Evolutionary conservation across 2,113 vertebrate genomes (phyloP), one percentile per base, ranked within the genome.

Genomic region (Eretmodus cyanostictus): DNA sequence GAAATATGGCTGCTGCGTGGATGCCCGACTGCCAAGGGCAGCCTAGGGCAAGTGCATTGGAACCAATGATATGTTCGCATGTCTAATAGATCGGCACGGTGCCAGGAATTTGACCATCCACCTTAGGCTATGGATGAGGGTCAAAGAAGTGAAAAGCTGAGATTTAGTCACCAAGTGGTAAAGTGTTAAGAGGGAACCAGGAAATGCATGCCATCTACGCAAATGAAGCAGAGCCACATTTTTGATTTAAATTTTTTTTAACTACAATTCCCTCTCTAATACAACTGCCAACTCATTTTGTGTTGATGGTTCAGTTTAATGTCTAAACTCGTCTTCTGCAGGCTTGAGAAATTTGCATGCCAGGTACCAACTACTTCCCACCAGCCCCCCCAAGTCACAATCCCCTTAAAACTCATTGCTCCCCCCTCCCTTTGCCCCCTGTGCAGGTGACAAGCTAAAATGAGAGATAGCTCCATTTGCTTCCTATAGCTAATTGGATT

Each of bases 401-500:
- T 93, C 83, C 84, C 76, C 89, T 87, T 91, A 85, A 91, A 93
- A 91, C 82, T 61, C 82, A 14, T 85, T 54, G 83, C 90, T 24
- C 38, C 22, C 53, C 24, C 57, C 34, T 73, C 83, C 87, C 79
- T 71, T 47, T 81, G 81, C 73, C 90, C 82, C 87, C 45, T 80
- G 92, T 55, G 40, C 93, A 92, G 94, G 88, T 95, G 86, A 96
- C 92, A 87, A 94, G 82, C 91, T 90, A 57, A 88, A 94, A 89
- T 94, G 92, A 96, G 95, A 80, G 81, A 95, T 93, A 94, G 89
- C 88, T 95, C 86, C 95, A 90, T 95, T 96, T 95, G 13, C 89
- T 96, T 96, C 89, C 93, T 89, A 93, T 88, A 87, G 91, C 81
- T 97, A 96, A 95, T 95, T 97, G 93, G 91, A 94, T 96, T 96